These are phyloP conservation scores for Caradrina clavipalpis DNA, from an alignment of 2,888 invertebrate species.

Conservation along the genomic window DNA sequence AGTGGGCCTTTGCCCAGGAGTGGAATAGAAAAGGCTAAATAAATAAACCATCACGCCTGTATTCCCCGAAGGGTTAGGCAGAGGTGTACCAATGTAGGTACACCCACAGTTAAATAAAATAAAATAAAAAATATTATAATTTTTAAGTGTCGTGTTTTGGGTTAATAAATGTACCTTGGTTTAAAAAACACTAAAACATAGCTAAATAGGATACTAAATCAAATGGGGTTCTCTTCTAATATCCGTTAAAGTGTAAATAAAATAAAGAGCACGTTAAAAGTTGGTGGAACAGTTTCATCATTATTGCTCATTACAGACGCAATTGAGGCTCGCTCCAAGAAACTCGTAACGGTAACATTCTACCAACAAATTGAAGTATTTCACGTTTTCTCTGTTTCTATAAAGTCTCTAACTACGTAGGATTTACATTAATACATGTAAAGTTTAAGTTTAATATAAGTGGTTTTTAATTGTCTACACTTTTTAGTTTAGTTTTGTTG, in stretches of 20 bases:
- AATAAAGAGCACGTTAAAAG: conserved; percentile 66
- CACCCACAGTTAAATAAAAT: too few species aligned
- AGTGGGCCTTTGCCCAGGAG: too few species aligned
- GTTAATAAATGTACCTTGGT: too few species aligned
- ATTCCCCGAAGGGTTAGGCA: too few species aligned
- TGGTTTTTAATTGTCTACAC: conserved; percentile 28
- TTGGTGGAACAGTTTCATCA: conserved; percentile 79
- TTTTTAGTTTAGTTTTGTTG: conserved; percentile 35
- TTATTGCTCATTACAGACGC: conserved; percentile 88
- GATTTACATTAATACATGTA: conserved; percentile 36
- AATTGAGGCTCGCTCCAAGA: conserved; percentile 84
- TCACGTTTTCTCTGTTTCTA: conserved; percentile 43
- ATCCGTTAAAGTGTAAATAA: conserved; percentile 69
- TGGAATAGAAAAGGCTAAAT: too few species aligned
- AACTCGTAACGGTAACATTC: conserved; percentile 75
- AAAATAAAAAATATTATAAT: too few species aligned
- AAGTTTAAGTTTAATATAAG: conserved; percentile 28
- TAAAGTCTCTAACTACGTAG: conserved; percentile 50
- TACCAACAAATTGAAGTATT: conserved; percentile 81
- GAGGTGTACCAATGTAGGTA: too few species aligned
- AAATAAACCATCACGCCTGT: too few species aligned
- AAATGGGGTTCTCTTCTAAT: conserved; percentile 50
- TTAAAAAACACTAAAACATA: too few species aligned
- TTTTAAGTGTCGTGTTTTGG: too few species aligned
- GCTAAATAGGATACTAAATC: conserved; percentile 19